Percentiles rank a stretch among this genome's conserved stretches.
Conservation (phyloP, 2,797 vertebrate species). For the Pseudocheirus occidentalis region DNA sequence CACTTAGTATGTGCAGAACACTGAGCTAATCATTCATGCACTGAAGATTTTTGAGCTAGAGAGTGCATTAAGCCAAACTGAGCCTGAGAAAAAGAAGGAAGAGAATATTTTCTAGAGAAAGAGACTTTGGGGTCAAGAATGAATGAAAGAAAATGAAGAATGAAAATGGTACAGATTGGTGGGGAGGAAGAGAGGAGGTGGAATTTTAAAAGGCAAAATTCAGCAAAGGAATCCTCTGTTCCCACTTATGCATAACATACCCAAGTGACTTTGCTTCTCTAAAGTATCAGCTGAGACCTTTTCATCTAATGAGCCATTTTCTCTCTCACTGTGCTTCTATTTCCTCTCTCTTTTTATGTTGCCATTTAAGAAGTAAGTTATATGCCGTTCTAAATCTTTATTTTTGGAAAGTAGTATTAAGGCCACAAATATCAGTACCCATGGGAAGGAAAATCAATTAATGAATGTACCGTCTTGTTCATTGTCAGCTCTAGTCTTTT, state of each 20-base stretch:
- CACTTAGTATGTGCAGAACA: background rate
- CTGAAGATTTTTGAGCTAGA: background rate
- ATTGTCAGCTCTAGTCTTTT: slow-evolving; percentile 39
- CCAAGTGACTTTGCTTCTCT: slow-evolving; percentile 50
- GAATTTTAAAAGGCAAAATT: slow-evolving; percentile 37
- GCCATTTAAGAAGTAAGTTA: slow-evolving; percentile 50
- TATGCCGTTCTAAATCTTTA: slow-evolving; percentile 4
- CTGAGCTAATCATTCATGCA: background rate
- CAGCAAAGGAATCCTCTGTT: slow-evolving; percentile 40
- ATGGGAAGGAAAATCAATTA: slow-evolving; percentile 37
- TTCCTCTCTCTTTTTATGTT: slow-evolving; percentile 51
- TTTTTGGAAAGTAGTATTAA: slow-evolving; percentile 35
- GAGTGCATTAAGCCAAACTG: background rate
- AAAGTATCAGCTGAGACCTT: slow-evolving; percentile 58
- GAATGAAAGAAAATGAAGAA: too few species aligned
- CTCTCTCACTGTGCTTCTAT: slow-evolving; percentile 31
- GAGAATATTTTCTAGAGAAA: background rate
- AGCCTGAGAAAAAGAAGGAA: background rate
- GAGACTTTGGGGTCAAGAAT: background rate
- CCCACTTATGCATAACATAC: slow-evolving; percentile 39
- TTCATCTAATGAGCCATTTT: slow-evolving; percentile 63
- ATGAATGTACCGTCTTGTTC: slow-evolving; percentile 33
- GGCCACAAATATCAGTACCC: background rate
- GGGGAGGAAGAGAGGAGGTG: slow-evolving; percentile 22
- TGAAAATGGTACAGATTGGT: background rate